Evolutionary conservation across 23 tunicate genomes (phyloP), one percentile per base, ranked within the genome.

Genomic region (Styela plicata): DNA sequence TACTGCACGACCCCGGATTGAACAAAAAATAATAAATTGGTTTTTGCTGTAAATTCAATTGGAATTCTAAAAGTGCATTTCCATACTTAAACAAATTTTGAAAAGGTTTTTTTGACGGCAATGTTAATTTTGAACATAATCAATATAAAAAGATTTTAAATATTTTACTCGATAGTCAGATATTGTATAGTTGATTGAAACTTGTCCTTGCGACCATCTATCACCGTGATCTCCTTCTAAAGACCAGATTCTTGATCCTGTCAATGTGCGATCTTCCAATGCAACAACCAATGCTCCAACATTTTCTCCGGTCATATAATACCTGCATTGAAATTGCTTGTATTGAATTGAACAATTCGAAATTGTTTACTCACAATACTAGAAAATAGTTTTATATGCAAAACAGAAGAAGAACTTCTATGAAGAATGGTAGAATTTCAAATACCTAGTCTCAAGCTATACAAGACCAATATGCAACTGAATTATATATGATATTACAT

Each of bases 201-300:
- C 53, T 63, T 78, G 74, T 23, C 94, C 94, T 22, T 37, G 74
- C 31, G 21, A 52, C 94, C 94, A 89, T n/a, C 36, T 25, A 34
- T 84, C 88, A 17, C 94, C 94, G 61, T 89, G 82, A 69, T 89
- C 88, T 16, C 88, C 85, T 22, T 23, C 31, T 3, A 89, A 35
- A 36, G 65, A 52, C 94, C 94, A 89, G 18, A 78, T 34, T 73
- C 67, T 71, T 52, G 83, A 76, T 27, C 63, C 63, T 23, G 76
- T 33, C 36, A 78, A 22, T 20, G 78, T 74, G 18, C 66, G 52
- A 44, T 76, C 66, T 44, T 76, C 81, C 1, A 53, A 44, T 26
- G 81, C 81, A 76, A 89, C 66, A 3, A 74, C 85, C 36, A 89
- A 63, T 21, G 88, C 57, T 24, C 94, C 94, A 33, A 84, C 70